phyloP scores from a whole-genome alignment of 1,140 invertebrate genomes.

The Pseudomyrmex gracilis region DNA sequence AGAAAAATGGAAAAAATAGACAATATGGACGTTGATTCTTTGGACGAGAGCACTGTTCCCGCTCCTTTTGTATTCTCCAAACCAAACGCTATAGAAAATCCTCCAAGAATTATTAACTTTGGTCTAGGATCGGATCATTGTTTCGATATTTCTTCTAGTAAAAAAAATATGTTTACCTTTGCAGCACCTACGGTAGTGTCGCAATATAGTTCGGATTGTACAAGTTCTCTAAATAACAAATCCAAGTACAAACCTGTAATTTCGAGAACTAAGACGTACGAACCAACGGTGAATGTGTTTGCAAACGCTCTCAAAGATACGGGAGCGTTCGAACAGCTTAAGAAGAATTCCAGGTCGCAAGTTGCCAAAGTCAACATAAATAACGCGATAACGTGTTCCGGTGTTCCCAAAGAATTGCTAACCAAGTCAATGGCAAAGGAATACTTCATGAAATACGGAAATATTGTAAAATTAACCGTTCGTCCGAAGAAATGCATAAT shows the following conservation, averaged over 20 bases:
- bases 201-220: conserved; percentile 23
- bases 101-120: conserved; percentile 59
- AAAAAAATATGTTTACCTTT: conserved; percentile 65
- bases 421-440: conserved; percentile 86
- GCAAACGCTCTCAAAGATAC: conserved; percentile 70
- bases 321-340: conserved; percentile 66
- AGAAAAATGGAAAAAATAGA: conserved; percentile 23
- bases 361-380: conserved; percentile 64
- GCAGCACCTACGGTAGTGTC: conserved; percentile 68
- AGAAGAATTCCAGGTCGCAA: conserved; percentile 73
- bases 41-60: not conserved
- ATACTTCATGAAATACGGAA: conserved; percentile 89
- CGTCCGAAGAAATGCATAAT: conserved; percentile 87
- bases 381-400: conserved; percentile 84
- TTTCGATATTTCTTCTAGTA: conserved; percentile 34
- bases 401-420: conserved; percentile 89
- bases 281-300: conserved; percentile 68
- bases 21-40: not conserved
- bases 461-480: conserved; percentile 87
- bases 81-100: conserved; percentile 69
- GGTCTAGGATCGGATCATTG: conserved; percentile 57
- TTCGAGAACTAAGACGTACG: conserved; percentile 54
- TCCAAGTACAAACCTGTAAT: conserved; percentile 61
- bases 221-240: not conserved
- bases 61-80: conserved; percentile 76